A percentile compares a stretch with the other conserved stretches of the same genome.
Conservation (phyloP, 2,797 vertebrate species). For the Cynodonichthys magdalenae region DNA sequence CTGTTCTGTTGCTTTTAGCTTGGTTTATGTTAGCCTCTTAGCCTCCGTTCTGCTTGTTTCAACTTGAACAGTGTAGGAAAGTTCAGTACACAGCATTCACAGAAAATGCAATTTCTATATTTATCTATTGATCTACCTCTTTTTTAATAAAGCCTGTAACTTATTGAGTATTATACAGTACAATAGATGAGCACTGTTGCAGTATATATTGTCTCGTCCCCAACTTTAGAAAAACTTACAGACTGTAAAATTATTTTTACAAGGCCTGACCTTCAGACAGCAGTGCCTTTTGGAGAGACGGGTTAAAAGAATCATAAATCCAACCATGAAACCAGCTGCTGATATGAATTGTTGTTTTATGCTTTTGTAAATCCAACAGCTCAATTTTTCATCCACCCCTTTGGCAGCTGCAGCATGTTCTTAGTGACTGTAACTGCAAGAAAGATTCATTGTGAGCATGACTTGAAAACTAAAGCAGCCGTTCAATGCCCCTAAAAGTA, state of each 20-base stretch:
- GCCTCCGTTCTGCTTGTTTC: too few relatives aligned
- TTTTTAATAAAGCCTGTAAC: slow-evolving; percentile 5
- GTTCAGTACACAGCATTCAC: too few relatives aligned
- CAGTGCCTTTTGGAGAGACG: slow-evolving; percentile 45
- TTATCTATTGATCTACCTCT: background rate
- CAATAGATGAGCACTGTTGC: slow-evolving; percentile 1
- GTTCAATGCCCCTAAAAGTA: slow-evolving; percentile 24
- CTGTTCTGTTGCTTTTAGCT: too few relatives aligned
- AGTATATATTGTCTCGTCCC: slow-evolving; percentile 7
- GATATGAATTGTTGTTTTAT: slow-evolving; percentile 72
- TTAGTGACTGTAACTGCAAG: slow-evolving; percentile 56
- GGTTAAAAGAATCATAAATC: slow-evolving; percentile 72
- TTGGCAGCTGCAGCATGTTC: slow-evolving; percentile 59
- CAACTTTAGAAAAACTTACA: slow-evolving; percentile 10
- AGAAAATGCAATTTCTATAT: too few relatives aligned
- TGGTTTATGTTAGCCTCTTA: too few relatives aligned
- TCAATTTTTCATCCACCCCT: slow-evolving; percentile 62
- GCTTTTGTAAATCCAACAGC: slow-evolving; percentile 60
- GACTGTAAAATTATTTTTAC: slow-evolving; percentile 38
- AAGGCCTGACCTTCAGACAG: slow-evolving; percentile 44
- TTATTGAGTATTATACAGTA: slow-evolving; percentile 2
- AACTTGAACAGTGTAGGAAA: too few relatives aligned
- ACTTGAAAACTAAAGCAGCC: slow-evolving; percentile 62
- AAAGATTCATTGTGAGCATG: slow-evolving; percentile 64
- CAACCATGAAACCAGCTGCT: slow-evolving; percentile 47